Base-by-base conservation (phyloP, 2,888 invertebrate genomes). In the Punctoribates punctum region DNA sequence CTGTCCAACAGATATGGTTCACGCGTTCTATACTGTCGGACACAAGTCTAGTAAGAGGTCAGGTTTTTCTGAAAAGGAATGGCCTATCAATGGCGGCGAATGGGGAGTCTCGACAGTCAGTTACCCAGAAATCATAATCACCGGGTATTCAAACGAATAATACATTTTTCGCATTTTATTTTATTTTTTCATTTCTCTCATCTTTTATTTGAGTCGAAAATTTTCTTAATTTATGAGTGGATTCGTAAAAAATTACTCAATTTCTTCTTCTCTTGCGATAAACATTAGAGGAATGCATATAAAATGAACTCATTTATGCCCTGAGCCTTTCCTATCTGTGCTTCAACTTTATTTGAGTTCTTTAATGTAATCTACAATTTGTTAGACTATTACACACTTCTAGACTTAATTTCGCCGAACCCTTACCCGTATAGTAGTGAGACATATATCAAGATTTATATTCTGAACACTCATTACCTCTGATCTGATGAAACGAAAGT, bases 91-190 rank as follows among this genome's bases (percentile, higher is more conserved):
- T 81, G 99, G 99, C 57, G 99, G 99, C 75, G 93, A 93, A 84
- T 96, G 96, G 94, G 92, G 94, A 80, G 91, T 94, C 75, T 91
- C 94, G 82, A 94, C 94, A 77, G 95, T 94, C 85, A 95, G 96
- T 84, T 98, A 98, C 86, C 94, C 94, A 83, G 99, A 99, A 88
- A 92, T 99, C 82, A 92, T 99, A 81, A 89, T 99, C 81, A 99
- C 98, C n/a, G 98, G 97, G 94, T 94, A 85, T 81, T 62, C 8
- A 62, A n/a, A 29, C 17, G 23, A 5, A n/a, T 51, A 20, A 51
- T 51, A 46, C n/a, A 42, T 20, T 34, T 34, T 34, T 34, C 8
- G 34, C 34, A 34, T 34, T n/a, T 27, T 9, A 60, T 48, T 51
- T 17, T n/a, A 42, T 67, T 57, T 27, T 17, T 75, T 23, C 70